A percentile compares a stretch with the other conserved stretches of the same genome.
Evolutionary conservation across 35 echinoderm and acorn worm genomes (phyloP).

Genomic region (Lytechinus pictus): DNA sequence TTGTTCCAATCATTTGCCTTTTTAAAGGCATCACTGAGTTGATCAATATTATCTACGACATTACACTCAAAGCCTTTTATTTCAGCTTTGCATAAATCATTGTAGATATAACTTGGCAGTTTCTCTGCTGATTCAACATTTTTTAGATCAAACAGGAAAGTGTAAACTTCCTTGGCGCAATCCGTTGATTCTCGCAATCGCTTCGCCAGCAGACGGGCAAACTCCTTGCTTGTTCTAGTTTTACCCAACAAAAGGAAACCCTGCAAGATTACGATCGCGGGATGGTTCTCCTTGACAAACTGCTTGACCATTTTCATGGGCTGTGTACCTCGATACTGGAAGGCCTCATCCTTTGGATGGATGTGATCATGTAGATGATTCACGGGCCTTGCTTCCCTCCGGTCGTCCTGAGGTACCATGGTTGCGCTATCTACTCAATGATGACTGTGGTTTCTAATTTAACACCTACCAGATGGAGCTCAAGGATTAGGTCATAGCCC

Average conservation of each 20-base stretch:
- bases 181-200: background rate
- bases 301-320: background rate
- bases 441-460: background rate
- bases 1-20: background rate
- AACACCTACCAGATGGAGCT: background rate
- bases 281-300: background rate
- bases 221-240: slow-evolving; percentile 25
- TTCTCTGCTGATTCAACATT: background rate
- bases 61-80: background rate
- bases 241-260: background rate
- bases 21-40: background rate
- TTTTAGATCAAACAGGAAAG: background rate
- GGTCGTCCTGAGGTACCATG: background rate
- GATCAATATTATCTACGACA: background rate
- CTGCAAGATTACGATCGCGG: background rate
- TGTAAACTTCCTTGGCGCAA: background rate
- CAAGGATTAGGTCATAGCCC: background rate
- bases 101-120: background rate
- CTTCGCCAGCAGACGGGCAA: background rate
- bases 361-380: slow-evolving; percentile 9
- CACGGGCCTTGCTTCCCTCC: background rate
- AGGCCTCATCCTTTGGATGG: background rate
- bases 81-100: background rate
- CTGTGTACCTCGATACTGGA: background rate
- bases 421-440: background rate